Conservation (phyloP, 2,113 vertebrate genomes). For the Neogale vison region DNA sequence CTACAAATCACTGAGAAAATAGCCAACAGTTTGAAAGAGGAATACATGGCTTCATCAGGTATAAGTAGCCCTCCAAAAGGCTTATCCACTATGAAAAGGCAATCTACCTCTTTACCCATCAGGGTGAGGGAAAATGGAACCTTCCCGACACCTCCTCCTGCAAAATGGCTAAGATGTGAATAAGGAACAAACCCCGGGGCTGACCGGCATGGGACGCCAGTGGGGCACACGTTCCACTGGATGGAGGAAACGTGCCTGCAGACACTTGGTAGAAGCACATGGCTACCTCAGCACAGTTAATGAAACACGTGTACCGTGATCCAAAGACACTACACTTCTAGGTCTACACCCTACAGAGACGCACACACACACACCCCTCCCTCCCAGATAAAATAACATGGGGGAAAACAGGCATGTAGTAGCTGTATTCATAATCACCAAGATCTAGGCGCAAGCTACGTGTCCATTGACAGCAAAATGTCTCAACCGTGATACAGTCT, state of each 20-base stretch:
- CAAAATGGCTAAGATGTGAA: background rate
- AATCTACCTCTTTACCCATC: background rate
- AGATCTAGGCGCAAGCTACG: background rate
- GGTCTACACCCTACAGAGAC: background rate
- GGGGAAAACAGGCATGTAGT: fast-evolving
- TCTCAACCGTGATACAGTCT: background rate
- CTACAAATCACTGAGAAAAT: background rate
- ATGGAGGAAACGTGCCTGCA: background rate
- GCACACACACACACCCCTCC: background rate
- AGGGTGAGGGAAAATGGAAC: background rate
- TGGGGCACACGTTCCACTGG: fast-evolving
- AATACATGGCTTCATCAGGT: fast-evolving
- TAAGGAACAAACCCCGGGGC: fast-evolving
- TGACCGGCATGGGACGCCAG: background rate
- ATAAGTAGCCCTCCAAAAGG: background rate
- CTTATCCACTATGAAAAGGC: background rate
- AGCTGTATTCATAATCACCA: background rate
- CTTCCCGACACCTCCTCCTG: background rate
- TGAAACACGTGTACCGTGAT: fast-evolving
- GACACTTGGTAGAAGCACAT: background rate
- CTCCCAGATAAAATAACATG: background rate
- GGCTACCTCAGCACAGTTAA: background rate
- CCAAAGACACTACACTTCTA: background rate
- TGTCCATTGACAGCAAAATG: background rate
- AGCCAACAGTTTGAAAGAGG: background rate